A percentile compares a stretch with the other conserved stretches of the same genome.
Conservation (phyloP, 2,797 vertebrate genomes). For the Rhynchonycteris naso region DNA sequence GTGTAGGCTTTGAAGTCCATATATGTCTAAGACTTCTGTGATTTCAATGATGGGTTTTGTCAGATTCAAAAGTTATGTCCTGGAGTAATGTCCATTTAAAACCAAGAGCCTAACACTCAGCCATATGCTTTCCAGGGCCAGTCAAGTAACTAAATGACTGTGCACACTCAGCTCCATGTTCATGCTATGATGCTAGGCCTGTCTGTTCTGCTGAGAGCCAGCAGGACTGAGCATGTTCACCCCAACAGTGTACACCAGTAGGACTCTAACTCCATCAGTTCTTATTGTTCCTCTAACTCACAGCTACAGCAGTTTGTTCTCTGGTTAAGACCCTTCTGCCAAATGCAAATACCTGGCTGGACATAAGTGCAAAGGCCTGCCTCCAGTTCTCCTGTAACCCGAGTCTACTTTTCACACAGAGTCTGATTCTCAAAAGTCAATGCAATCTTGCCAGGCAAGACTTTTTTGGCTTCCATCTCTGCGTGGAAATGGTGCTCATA, state of each 20-base stretch:
- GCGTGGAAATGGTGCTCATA: accelerated
- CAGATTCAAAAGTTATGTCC: neutral
- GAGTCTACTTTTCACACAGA: neutral
- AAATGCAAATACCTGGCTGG: neutral
- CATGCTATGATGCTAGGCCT: neutral
- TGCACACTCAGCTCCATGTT: neutral
- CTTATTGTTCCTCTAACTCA: neutral
- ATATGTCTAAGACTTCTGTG: neutral
- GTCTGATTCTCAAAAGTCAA: neutral
- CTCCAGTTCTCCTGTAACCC: neutral
- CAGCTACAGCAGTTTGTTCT: neutral
- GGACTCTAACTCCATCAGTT: neutral
- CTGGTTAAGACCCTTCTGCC: neutral
- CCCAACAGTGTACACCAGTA: neutral
- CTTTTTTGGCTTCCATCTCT: neutral
- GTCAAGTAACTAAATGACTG: neutral
- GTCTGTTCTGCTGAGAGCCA: neutral
- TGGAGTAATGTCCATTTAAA: neutral
- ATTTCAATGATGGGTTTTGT: neutral
- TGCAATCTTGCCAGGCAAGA: neutral
- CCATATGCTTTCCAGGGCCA: neutral
- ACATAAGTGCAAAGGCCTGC: neutral
- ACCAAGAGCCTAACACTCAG: neutral
- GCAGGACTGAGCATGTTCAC: neutral
- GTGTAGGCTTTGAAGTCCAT: neutral